phyloP scores from a whole-genome alignment of 2,113 vertebrate species.

The Procavia capensis region DNA sequence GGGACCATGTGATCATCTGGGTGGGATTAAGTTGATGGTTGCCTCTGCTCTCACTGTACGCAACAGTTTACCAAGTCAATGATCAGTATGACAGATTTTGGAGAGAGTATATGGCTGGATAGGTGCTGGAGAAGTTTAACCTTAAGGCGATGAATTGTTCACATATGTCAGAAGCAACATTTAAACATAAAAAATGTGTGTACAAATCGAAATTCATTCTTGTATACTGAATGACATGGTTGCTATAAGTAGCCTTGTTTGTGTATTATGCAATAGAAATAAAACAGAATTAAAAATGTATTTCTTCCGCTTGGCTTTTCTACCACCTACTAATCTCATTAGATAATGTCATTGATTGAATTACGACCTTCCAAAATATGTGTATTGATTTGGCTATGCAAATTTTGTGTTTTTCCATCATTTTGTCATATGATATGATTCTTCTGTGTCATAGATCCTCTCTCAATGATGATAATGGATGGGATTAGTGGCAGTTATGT shows the following conservation, averaged over 20 bases:
- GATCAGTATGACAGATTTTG: neutral
- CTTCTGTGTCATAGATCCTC: too few species aligned
- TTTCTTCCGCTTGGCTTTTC: neutral
- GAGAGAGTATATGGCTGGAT: neutral
- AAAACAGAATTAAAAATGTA: neutral
- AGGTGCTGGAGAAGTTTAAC: neutral
- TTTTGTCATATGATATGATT: too few species aligned
- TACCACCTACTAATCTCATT: neutral
- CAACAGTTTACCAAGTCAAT: neutral
- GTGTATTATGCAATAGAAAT: neutral
- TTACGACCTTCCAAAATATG: too few species aligned
- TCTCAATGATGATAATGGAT: too few species aligned
- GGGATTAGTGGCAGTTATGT: too few species aligned
- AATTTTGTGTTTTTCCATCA: too few species aligned
- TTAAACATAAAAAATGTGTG: conserved; percentile 21
- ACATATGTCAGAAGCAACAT: neutral
- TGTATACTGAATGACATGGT: neutral
- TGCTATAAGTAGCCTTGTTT: neutral
- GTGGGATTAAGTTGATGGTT: neutral
- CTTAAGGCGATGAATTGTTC: neutral
- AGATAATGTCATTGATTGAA: too few species aligned
- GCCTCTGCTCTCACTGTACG: neutral
- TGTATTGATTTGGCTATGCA: too few species aligned
- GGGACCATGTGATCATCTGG: neutral
- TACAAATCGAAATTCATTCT: conserved; percentile 30